phyloP scores from a whole-genome alignment of 2,113 vertebrate species.

The Rhinichthys klamathensis region DNA sequence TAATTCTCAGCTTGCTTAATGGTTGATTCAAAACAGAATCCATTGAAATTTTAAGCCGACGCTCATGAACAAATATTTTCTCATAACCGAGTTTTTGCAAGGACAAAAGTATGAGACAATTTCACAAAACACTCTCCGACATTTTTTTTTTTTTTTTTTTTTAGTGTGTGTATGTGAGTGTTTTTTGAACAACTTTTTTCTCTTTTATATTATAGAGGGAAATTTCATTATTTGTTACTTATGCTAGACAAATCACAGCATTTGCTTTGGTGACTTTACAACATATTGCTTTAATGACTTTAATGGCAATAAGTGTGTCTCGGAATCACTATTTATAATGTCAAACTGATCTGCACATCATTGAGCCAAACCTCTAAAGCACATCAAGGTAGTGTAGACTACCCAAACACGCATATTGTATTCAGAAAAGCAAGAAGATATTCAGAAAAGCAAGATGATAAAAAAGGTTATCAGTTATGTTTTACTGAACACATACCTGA shows the following conservation, averaged over 20 bases:
- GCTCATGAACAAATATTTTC: neutral
- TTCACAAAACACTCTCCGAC: neutral
- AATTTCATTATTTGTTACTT: neutral
- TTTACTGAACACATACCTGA: constrained; percentile 17
- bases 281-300: neutral
- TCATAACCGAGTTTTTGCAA: neutral
- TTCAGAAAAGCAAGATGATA: neutral
- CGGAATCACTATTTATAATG: neutral
- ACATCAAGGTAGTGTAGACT: neutral
- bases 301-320: neutral
- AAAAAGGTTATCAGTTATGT: neutral
- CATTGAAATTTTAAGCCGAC: neutral
- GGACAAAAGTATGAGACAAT: neutral
- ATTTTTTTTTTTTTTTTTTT: neutral
- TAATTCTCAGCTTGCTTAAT: neutral
- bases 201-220: neutral
- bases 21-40: neutral
- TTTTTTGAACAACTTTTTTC: constrained; percentile 7
- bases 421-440: neutral
- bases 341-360: neutral
- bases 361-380: constrained; percentile 14
- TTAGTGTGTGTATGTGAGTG: neutral
- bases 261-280: neutral
- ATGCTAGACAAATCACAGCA: neutral
- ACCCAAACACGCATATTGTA: neutral